Conservation (phyloP, 1,140 invertebrate genomes). For the Leptonema lineaticorne region DNA sequence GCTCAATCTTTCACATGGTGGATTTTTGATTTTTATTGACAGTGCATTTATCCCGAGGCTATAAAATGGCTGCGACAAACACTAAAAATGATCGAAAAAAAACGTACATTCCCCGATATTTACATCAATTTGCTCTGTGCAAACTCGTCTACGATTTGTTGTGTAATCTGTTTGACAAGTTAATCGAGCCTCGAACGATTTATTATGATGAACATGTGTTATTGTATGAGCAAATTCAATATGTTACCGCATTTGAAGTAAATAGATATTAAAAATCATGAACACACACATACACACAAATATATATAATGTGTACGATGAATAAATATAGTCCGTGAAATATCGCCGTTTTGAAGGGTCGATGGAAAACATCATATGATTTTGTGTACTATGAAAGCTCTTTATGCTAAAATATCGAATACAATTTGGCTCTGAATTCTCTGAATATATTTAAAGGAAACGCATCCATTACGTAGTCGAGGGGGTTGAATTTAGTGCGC, state of each 20-base stretch:
- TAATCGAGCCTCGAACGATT: slow-evolving; percentile 15
- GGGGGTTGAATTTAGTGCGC: slow-evolving; percentile 27
- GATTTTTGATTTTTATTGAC: too few relatives aligned
- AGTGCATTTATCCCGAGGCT: too few relatives aligned
- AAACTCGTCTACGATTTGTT: slow-evolving; percentile 16
- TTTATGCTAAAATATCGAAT: slow-evolving; percentile 25
- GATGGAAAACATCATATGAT: neutral
- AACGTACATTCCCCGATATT: neutral
- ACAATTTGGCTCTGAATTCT: slow-evolving; percentile 10
- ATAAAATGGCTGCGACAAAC: neutral
- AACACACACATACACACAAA: neutral
- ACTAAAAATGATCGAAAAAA: neutral
- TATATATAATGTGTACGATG: too few relatives aligned
- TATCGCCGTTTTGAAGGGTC: too few relatives aligned
- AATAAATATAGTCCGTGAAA: too few relatives aligned
- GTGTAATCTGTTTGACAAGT: slow-evolving; percentile 33
- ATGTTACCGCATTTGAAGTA: neutral
- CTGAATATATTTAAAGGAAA: slow-evolving; percentile 25
- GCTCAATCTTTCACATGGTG: too few relatives aligned
- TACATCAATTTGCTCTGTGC: slow-evolving; percentile 28
- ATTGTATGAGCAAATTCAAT: slow-evolving; percentile 10
- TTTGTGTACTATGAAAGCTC: too few relatives aligned
- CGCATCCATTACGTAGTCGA: slow-evolving; percentile 27
- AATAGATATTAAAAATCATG: neutral
- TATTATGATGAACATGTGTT: slow-evolving; percentile 4